phyloP scores from a whole-genome alignment of 2,113 vertebrate genomes.

The Psammodynastes pulverulentus region DNA sequence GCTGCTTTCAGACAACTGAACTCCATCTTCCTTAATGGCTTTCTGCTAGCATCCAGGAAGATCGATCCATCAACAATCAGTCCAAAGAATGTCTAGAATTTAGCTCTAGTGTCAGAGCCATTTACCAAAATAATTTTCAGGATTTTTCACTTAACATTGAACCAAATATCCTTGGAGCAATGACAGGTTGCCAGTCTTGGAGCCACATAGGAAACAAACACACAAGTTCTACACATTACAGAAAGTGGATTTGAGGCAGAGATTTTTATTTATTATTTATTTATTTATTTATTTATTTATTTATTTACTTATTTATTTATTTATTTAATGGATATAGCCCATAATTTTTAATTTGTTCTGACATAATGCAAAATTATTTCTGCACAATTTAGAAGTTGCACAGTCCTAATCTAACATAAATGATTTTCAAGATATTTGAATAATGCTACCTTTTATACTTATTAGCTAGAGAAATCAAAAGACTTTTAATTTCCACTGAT shows the following conservation, averaged over 20 bases:
- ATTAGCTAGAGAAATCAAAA: background rate
- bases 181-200: background rate
- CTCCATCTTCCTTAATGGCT: background rate
- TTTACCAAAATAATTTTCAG: background rate
- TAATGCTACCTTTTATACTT: background rate
- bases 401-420: background rate
- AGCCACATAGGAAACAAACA: background rate
- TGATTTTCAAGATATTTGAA: background rate
- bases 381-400: background rate
- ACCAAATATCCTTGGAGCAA: background rate
- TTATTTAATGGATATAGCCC: background rate
- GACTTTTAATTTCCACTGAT: background rate
- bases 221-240: background rate
- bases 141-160: background rate
- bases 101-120: background rate
- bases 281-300: background rate
- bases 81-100: slow-evolving; percentile 12
- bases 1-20: background rate
- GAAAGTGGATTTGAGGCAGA: background rate
- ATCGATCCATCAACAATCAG: slow-evolving; percentile 6
- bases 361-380: background rate
- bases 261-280: background rate
- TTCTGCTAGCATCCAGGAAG: background rate
- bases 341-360: background rate
- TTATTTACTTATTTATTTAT: background rate